Evolutionary conservation across 2,888 invertebrate species (phyloP).

Genomic region (Suillia variegata): DNA sequence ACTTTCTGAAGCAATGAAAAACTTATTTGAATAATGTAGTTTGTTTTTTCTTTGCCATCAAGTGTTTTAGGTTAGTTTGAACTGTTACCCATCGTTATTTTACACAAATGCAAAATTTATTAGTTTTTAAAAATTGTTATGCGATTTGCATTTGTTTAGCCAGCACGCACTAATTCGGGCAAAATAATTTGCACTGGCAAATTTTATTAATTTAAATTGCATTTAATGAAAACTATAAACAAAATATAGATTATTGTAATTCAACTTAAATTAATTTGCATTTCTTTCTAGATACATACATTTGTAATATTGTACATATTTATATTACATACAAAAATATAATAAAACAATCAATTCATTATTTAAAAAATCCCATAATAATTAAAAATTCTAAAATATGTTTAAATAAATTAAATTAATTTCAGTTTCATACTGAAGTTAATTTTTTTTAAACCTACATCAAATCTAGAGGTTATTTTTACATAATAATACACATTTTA

Average conservation of each 20-base stretch:
- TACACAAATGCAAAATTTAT: no score
- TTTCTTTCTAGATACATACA: constrained; percentile 18
- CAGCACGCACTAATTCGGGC: neutral
- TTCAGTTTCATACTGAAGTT: no score
- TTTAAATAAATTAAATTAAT: neutral
- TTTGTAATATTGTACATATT: constrained; percentile 16
- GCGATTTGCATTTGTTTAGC: no score
- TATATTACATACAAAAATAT: constrained; percentile 7
- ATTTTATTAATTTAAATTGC: constrained; percentile 2
- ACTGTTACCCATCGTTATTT: neutral
- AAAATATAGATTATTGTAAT: neutral
- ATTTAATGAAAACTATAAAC: constrained; percentile 10
- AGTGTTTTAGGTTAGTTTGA: no score
- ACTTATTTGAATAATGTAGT: no score
- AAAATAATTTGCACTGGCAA: neutral
- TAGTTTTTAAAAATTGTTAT: no score
- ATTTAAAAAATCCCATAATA: no score
- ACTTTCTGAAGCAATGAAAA: no score
- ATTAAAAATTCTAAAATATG: neutral
- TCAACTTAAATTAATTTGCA: constrained; percentile 15
- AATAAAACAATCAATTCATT: neutral
- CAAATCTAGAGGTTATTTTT: no score
- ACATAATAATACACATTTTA: no score
- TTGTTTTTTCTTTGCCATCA: no score
- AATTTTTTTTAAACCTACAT: no score